phyloP scores from a whole-genome alignment of 1,140 invertebrate species.

The Papilio polyxenes region DNA sequence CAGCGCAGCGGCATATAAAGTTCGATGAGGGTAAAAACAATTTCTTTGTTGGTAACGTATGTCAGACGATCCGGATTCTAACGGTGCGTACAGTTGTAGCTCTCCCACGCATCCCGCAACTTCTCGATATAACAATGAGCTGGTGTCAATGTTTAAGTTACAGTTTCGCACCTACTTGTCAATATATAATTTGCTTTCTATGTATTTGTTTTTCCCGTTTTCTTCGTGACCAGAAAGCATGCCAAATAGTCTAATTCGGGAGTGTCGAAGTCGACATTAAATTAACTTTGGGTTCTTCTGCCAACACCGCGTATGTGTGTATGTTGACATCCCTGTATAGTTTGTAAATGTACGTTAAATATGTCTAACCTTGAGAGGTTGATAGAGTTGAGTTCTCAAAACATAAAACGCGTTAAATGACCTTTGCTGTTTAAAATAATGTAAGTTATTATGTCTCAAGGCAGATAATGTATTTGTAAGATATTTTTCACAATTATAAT shows the following conservation, averaged over 20 bases:
- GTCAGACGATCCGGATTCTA: conserved; percentile 22
- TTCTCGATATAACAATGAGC: conserved; percentile 46
- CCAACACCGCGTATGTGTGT: conserved; percentile 49
- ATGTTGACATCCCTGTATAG: conserved; percentile 36
- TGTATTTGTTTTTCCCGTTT: conserved; percentile 44
- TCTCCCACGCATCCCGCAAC: conserved; percentile 52
- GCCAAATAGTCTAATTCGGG: conserved; percentile 60
- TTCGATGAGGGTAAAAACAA: conserved; percentile 29
- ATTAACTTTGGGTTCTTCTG: conserved; percentile 52
- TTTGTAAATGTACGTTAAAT: conserved; percentile 35
- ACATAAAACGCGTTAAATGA: conserved; percentile 9
- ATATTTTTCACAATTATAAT: neutral
- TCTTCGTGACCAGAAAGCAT: conserved; percentile 47
- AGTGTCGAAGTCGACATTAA: conserved; percentile 51
- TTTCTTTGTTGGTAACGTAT: conserved; percentile 22
- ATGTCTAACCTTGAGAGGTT: conserved; percentile 32
- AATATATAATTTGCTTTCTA: conserved; percentile 46
- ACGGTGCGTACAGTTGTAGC: conserved; percentile 41
- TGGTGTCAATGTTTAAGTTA: conserved; percentile 54
- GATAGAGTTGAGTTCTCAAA: conserved; percentile 24
- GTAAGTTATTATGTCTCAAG: neutral
- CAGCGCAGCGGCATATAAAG: conserved; percentile 44
- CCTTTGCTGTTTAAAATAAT: conserved; percentile 24
- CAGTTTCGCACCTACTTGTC: conserved; percentile 49
- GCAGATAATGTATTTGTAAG: neutral